Base-by-base conservation (phyloP, 2,888 invertebrate genomes). In the Phlogophora meticulosa region DNA sequence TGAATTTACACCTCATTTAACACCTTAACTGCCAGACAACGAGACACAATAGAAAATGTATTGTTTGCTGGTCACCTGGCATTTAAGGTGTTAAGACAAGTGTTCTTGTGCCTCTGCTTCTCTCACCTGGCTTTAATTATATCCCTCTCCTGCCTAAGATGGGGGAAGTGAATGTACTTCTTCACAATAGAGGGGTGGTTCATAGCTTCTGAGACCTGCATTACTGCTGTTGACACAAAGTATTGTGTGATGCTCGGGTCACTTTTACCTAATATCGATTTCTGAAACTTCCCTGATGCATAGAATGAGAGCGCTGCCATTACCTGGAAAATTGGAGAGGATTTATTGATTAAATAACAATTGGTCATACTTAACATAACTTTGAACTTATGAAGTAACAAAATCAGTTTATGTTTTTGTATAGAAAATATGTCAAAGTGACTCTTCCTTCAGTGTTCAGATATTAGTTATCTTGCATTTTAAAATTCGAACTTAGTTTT, bases 131-230 rank as follows among this genome's bases (percentile, higher is more conserved):
- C 89, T 77, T 94, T 94, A 40, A 94, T 87, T 67, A 91, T 83
- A 80, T 94, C 93, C 34, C 94, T 85, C 58, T 94, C 94, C 43
- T 89, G 87, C n/a, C 91, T 89, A 17, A 94, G 77, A 85, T 94
- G 94, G 15, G 94, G 94, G 60, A 94, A 94, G 72, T 94, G 94
- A 63, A 94, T 94, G 69, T 94, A 93, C 63, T 94, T 94, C 79
- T 93, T 94, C 0, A 94, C 91, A 70, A 94, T 92, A 1, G 86
- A 82, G 0, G 92, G 90, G 59, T 94, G 90, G 80, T 94, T 94
- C 87, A 94, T 88, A 0, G 95, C 94, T 56, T 94, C 94, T 0
- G 95, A 92, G 4, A 94, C 93, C 59, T 94, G 94, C 43, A 90
- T 82, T 11, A 94, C 93, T 0, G 94, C 93, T 0, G 92, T 91